Percentiles rank a stretch among this genome's conserved stretches.
phyloP scores from a whole-genome alignment of 2,888 invertebrate species.

The Brachyptera putata region DNA sequence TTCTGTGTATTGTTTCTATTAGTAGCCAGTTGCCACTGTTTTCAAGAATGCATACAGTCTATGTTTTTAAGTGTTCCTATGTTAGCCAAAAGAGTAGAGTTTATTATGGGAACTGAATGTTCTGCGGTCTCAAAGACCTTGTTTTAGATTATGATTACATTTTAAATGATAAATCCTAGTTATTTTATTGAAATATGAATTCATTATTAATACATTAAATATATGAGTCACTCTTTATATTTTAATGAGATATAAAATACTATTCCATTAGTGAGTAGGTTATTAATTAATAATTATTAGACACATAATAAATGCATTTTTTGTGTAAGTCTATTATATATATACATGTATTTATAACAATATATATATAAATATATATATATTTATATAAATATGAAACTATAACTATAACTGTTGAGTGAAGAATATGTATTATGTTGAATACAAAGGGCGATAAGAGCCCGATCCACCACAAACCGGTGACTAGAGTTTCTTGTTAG shows the following conservation, averaged over 20 bases:
- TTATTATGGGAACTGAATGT: slow-evolving; percentile 27
- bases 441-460: no score
- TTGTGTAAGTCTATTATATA: slow-evolving; percentile 14
- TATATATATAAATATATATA: no score
- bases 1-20: slow-evolving; percentile 20
- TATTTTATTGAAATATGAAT: slow-evolving; percentile 5
- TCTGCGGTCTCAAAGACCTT: slow-evolving; percentile 30
- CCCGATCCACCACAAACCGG: no score
- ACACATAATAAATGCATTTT: slow-evolving; percentile 16
- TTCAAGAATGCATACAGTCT: slow-evolving; percentile 31
- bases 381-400: no score
- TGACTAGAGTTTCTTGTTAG: no score
- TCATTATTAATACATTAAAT: slow-evolving; percentile 8
- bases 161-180: slow-evolving; percentile 23
- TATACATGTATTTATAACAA: no score
- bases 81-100: slow-evolving; percentile 28
- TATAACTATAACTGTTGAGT: slow-evolving; percentile 21
- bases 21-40: slow-evolving; percentile 14
- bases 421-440: no score
- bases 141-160: slow-evolving; percentile 26
- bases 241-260: slow-evolving; percentile 17
- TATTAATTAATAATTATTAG: not conserved
- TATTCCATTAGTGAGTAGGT: not conserved
- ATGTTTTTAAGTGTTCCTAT: slow-evolving; percentile 34
- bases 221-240: slow-evolving; percentile 21